Base-by-base conservation (phyloP, 2,797 vertebrate genomes). In the Tenualosa thibaudeaui region DNA sequence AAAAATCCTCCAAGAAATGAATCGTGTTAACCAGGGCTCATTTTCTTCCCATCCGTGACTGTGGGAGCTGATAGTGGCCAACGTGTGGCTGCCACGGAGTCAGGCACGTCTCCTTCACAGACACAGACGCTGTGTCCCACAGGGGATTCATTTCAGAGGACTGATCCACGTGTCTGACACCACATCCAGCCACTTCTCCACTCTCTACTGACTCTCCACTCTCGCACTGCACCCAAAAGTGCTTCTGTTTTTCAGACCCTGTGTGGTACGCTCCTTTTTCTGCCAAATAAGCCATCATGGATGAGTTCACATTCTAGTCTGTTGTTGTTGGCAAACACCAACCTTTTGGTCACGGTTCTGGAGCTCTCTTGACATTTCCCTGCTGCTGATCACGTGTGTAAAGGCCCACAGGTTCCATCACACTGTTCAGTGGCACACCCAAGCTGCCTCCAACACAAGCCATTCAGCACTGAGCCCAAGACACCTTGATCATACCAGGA, bases 1-100 rank as follows among this genome's bases (percentile, higher is more conserved):
- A 87, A 90, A 90, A 92, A 94, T 94, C 92, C 92, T 92, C 94
- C 93, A 93, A 93, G 91, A 93, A 91, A 91, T 90, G 90, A 93
- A 94, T 92, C 89, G 88, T 81, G 89, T 92, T 94, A 92, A 93
- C 93, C 90, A 87, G 91, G 92, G 91, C 90, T 78, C 46, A 78
- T 78, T 81, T 54, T 40, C 17, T 56, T 90, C 92, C 86, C 90
- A 90, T 91, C 91, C 91, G 87, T 91, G 91, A 91, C 92, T 91
- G 50, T 49, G 83, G 13, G 68, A 19, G 68, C 15, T 43, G 56
- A 86, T 86, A 88, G 84, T 85, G 50, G 83, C 49, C 60, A 58
- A 91, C 91, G 89, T 90, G 92, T 90, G 86, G 7, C 43, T 78
- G 37, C 82, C 17, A 40, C 31, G 50, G 22, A 71, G 60, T 46